phyloP scores from a whole-genome alignment of 2,797 vertebrate genomes.

The Astyanax mexicanus region DNA sequence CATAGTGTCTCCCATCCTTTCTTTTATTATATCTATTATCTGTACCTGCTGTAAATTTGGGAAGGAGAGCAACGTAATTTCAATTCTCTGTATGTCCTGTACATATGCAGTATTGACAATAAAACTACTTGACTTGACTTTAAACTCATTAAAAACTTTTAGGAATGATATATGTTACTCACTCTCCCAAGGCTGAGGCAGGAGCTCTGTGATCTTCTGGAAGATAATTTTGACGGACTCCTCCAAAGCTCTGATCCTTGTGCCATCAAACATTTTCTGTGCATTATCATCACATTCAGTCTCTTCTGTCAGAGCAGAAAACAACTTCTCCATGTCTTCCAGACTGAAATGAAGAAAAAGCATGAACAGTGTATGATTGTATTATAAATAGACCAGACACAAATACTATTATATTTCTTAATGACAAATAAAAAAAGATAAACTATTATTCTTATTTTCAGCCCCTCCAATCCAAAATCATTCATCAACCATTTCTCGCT shows the following conservation, averaged over 20 bases:
- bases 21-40: no score
- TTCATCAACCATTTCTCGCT: no score
- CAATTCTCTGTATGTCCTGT: no score
- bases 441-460: no score
- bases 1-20: no score
- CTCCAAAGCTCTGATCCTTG: slow-evolving; percentile 35
- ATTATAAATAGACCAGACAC: not conserved
- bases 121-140: no score
- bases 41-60: no score
- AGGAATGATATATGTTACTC: not conserved
- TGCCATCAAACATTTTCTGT: not conserved
- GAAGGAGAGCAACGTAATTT: no score
- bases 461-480: no score
- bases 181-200: slow-evolving; percentile 54
- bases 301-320: not conserved
- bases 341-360: slow-evolving; percentile 7
- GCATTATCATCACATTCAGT: not conserved
- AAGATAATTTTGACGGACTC: slow-evolving; percentile 28
- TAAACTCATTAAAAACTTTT: not conserved
- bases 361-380: no score
- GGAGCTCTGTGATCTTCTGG: slow-evolving; percentile 17
- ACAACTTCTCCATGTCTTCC: slow-evolving; percentile 21
- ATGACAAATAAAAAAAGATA: not conserved
- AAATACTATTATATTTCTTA: not conserved
- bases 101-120: no score